These are phyloP conservation scores for Chamaetylas fuelleborni DNA, from an alignment of 2,113 vertebrate genomes.

Conservation along the genomic window DNA sequence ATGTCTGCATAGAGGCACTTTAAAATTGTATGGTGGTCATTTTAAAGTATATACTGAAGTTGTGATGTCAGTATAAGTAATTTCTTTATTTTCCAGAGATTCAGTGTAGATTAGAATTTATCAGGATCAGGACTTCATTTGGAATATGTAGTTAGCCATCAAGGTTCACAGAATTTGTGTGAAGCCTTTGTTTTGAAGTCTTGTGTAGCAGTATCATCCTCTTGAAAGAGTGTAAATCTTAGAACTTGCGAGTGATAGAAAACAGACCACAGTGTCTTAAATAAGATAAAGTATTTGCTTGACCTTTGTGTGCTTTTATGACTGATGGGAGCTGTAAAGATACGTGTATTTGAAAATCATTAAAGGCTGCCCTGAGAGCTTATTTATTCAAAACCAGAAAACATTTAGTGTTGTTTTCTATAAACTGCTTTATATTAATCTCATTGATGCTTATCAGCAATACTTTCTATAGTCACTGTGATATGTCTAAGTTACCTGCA, in stretches of 20 bases:
- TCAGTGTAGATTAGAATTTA: not conserved
- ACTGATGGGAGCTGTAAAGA: slow-evolving; percentile 34
- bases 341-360: slow-evolving; percentile 21
- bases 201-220: slow-evolving; percentile 3
- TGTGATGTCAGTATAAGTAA: not conserved
- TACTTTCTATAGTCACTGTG: not conserved
- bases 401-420: not conserved
- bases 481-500: not conserved
- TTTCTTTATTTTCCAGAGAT: not conserved
- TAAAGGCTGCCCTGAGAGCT: slow-evolving; percentile 11
- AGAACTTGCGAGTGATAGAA: slow-evolving; percentile 56
- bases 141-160: not conserved
- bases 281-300: slow-evolving; percentile 65
- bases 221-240: slow-evolving; percentile 49
- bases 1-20: not conserved
- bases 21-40: not conserved
- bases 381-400: not conserved
- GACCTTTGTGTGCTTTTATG: slow-evolving; percentile 59
- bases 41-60: not conserved
- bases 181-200: slow-evolving; percentile 41
- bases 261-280: slow-evolving; percentile 57
- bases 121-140: not conserved
- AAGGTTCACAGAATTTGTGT: slow-evolving; percentile 30
- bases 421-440: not conserved
- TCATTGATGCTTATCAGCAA: not conserved